A percentile compares a stretch with the other conserved stretches of the same genome.
Evolutionary conservation across 2,888 invertebrate genomes (phyloP).

Genomic region (Caenorhabditis becei): DNA sequence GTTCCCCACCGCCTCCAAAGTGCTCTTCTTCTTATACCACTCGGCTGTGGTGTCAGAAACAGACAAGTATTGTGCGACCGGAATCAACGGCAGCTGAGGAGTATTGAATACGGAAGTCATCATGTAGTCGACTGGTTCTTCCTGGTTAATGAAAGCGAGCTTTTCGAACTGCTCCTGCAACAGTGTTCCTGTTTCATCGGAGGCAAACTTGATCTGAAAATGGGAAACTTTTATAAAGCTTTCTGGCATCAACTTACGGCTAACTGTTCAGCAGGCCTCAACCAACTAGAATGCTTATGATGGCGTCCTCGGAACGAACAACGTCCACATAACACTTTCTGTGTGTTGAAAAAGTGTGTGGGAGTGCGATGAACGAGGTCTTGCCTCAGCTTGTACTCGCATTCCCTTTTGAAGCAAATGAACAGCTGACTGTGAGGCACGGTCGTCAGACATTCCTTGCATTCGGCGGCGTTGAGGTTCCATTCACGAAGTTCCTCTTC

Average conservation of each 20-base stretch:
- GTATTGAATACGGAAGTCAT: neutral
- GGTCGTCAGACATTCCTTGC: neutral
- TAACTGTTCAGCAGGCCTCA: conserved; percentile 2
- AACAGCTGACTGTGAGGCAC: conserved; percentile 24
- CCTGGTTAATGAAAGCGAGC: conserved; percentile 15
- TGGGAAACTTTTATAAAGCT: neutral
- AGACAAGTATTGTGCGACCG: neutral
- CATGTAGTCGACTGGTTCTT: conserved; percentile 16
- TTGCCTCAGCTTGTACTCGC: neutral
- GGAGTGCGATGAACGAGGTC: neutral
- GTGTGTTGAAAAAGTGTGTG: conserved; percentile 1
- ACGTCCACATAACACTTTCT: conserved; percentile 23
- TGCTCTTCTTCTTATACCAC: neutral
- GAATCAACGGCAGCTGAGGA: conserved; percentile 6
- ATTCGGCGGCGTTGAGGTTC: conserved; percentile 3
- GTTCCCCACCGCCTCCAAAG: neutral
- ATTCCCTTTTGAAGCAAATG: neutral
- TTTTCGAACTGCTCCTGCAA: neutral
- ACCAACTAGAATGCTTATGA: neutral
- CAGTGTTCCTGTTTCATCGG: neutral
- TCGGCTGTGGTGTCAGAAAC: neutral
- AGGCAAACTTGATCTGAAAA: conserved; percentile 7
- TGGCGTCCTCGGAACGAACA: conserved; percentile 20
- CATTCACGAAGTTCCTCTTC: neutral
- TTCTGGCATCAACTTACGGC: conserved; percentile 7